Base-by-base conservation (phyloP, 2,888 invertebrate species). In the Torymus texanus region DNA sequence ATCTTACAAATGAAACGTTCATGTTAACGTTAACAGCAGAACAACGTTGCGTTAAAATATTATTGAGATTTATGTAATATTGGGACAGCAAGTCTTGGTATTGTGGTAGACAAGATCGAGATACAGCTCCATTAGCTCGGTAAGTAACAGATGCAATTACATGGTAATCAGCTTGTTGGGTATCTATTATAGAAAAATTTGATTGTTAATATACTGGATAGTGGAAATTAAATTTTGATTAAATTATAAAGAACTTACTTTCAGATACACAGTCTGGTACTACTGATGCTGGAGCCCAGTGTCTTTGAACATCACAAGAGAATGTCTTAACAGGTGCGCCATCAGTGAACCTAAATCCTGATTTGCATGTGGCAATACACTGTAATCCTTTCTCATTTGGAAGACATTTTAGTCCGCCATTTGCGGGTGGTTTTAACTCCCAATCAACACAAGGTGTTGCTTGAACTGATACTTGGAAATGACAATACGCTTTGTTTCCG, bases 191-290 rank as follows among this genome's bases (percentile, higher is more conserved):
- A 21, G 13, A 5, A 50, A 72, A 55, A 50, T n/a, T 56, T 12
- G 11, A 65, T 59, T 50, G 79, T 29, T 70, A 67, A 62, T 75
- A 12, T 51, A 73, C 70, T 18, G 29, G 58, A 61, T 82, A 63
- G 5, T 18, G 41, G 53, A 70, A 24, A 59, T 74, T 58, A 62
- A 55, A 71, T 67, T 61, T n/a, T 29, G 18, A 41, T 12, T 24
- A 68, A 24, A 59, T 56, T 58, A 21, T 61, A 65, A 5, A 68
- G 71, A 53, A 66, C 68, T 89, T 90, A 95, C 95, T 96, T 92
- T 97, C 97, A 3, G 97, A 97, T 24, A 98, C 97, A 90, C 98
- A 98, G 87, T 98, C 97, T 0, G 98, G 98, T 24, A 98, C 97
- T 66, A 97, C 95, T 11, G 96, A 95, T 1, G 95, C 94, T 1